Conservation (phyloP, 2,113 vertebrate genomes). For the Gobiocypris rarus region DNA sequence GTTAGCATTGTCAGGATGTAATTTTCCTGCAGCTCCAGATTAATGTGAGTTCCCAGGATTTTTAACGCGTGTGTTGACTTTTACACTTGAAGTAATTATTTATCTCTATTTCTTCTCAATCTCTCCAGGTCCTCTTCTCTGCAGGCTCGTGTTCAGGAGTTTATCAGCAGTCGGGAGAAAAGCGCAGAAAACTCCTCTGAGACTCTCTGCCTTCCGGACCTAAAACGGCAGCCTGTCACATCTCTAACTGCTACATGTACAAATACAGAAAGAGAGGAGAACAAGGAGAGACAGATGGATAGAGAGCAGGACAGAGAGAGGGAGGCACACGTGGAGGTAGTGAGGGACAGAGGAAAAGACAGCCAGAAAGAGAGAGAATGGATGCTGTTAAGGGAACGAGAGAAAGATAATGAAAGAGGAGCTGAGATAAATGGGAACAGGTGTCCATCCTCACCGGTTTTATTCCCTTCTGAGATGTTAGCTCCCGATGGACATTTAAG, state of each 20-base stretch:
- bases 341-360: constrained; percentile 32
- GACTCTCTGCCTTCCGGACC: constrained; percentile 50
- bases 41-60: neutral
- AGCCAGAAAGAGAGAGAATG: constrained; percentile 36
- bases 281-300: constrained; percentile 22
- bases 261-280: neutral
- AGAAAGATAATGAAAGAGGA: constrained; percentile 27
- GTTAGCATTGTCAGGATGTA: neutral
- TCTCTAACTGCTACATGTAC: neutral
- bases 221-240: constrained; percentile 46
- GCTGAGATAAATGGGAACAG: neutral
- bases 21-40: neutral
- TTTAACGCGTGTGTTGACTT: neutral
- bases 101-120: constrained; percentile 4
- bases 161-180: constrained; percentile 57
- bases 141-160: constrained; percentile 61
- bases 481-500: constrained; percentile 53
- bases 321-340: constrained; percentile 5
- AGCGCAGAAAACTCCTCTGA: neutral
- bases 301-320: constrained; percentile 33
- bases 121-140: constrained; percentile 50
- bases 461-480: constrained; percentile 17
- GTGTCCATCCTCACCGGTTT: constrained; percentile 19
- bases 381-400: neutral
- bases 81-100: constrained; percentile 13